phyloP scores from a whole-genome alignment of 2,888 invertebrate genomes.

The Volucella inflata region DNA sequence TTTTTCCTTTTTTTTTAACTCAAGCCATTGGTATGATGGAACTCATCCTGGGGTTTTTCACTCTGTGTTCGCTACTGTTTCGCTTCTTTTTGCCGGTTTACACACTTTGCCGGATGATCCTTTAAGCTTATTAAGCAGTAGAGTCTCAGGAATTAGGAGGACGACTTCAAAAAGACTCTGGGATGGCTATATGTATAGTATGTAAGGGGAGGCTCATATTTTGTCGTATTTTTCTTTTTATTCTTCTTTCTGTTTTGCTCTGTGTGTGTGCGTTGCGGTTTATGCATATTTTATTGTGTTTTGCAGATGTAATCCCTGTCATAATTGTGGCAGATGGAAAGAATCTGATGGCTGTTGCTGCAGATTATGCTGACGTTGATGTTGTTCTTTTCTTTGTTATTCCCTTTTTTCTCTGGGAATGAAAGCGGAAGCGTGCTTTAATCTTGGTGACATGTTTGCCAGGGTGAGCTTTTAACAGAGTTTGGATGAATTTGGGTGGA shows the following conservation, averaged over 20 bases:
- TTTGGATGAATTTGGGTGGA: too few species aligned
- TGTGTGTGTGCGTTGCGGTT: conserved; percentile 51
- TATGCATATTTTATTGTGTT: conserved; percentile 59
- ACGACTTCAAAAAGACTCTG: conserved; percentile 47
- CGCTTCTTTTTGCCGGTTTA: conserved; percentile 37
- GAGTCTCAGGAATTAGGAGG: conserved; percentile 59
- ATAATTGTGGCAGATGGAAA: conserved; percentile 56
- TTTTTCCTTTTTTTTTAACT: conserved; percentile 16
- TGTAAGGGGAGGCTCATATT: not conserved
- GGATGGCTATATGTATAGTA: not conserved
- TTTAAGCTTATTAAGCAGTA: conserved; percentile 70
- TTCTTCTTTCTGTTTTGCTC: conserved; percentile 10
- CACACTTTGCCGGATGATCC: conserved; percentile 66
- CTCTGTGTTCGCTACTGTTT: conserved; percentile 28
- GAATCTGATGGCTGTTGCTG: conserved; percentile 11
- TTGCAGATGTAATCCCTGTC: conserved; percentile 54
- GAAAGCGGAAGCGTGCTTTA: not conserved
- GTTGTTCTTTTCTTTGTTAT: conserved; percentile 14
- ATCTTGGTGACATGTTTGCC: not conserved
- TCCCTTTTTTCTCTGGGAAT: not conserved
- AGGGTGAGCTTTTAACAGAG: too few species aligned
- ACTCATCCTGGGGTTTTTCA: conserved; percentile 18
- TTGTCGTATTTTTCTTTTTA: conserved; percentile 5
- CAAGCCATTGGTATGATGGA: conserved; percentile 19
- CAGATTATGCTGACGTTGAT: conserved; percentile 11